A percentile compares a stretch with the other conserved stretches of the same genome.
phyloP scores from a whole-genome alignment of 2,888 invertebrate species.

The Colostygia pectinataria region DNA sequence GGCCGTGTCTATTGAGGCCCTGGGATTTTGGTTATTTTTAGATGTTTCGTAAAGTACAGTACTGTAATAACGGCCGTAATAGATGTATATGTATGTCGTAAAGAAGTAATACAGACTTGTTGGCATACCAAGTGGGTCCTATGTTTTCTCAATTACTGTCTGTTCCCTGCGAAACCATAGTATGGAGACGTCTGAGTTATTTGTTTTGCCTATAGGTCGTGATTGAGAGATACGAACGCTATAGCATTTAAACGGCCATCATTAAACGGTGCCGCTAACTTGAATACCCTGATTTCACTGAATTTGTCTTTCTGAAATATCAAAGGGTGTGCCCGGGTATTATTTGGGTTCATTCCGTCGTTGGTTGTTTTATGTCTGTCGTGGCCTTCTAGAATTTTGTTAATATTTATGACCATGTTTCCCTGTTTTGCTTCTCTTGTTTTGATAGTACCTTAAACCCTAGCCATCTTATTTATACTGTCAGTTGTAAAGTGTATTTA shows the following conservation, averaged over 20 bases:
- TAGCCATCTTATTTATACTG: no score
- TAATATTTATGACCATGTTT: slow-evolving; percentile 3
- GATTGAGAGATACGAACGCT: no score
- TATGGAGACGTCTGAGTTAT: no score
- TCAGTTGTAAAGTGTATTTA: no score
- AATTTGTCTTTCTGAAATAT: slow-evolving; percentile 7
- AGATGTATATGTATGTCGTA: no score
- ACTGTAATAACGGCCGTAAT: no score
- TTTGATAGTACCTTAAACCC: not conserved
- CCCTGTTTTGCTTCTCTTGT: not conserved
- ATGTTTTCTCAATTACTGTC: no score
- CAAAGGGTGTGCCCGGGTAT: slow-evolving; percentile 1
- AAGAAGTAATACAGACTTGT: no score
- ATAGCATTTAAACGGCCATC: no score
- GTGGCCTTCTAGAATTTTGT: slow-evolving; percentile 1
- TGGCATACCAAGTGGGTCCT: no score
- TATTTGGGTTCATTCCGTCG: not conserved
- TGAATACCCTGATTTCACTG: not conserved
- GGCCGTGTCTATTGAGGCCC: not conserved
- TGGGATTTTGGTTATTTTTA: not conserved
- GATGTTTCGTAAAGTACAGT: not conserved
- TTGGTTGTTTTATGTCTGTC: slow-evolving; percentile 12
- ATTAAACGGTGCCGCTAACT: not conserved
- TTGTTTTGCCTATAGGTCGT: no score
- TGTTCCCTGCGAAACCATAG: no score